Percentiles rank a stretch among this genome's conserved stretches.
These are phyloP conservation scores for Myotis yumanensis DNA, from an alignment of 2,113 vertebrate species.

Conservation along the genomic window DNA sequence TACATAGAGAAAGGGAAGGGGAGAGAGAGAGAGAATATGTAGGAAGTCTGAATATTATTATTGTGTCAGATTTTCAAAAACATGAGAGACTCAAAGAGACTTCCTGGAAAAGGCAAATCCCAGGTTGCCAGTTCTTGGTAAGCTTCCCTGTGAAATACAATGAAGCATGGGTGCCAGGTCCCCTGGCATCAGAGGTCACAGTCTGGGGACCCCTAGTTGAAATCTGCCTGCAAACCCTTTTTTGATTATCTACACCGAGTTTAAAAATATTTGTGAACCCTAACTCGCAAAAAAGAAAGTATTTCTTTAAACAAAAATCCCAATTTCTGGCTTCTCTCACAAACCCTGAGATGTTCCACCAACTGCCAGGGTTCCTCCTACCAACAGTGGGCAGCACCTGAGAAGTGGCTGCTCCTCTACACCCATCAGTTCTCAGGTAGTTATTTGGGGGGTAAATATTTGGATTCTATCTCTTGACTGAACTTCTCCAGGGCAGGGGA, in stretches of 20 bases:
- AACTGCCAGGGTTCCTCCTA: not conserved
- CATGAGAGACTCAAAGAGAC: not conserved
- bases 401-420: accelerated
- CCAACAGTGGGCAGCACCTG: not conserved
- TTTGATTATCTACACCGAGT: not conserved
- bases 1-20: not conserved
- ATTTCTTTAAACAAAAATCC: not conserved
- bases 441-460: not conserved
- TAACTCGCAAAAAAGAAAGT: not conserved
- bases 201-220: not conserved
- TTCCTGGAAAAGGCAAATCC: slow-evolving; percentile 29
- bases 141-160: not conserved
- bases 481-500: not conserved
- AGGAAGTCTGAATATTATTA: slow-evolving; percentile 15
- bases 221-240: not conserved
- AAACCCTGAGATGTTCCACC: not conserved
- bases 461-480: not conserved
- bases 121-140: not conserved
- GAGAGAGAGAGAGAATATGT: not conserved
- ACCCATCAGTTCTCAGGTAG: not conserved
- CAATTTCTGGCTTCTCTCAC: not conserved
- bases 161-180: not conserved
- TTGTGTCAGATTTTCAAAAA: slow-evolving; percentile 39
- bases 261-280: slow-evolving; percentile 38
- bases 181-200: not conserved